Conservation (phyloP, 2,113 vertebrate species). For the Genyomyrus donnyi region DNA sequence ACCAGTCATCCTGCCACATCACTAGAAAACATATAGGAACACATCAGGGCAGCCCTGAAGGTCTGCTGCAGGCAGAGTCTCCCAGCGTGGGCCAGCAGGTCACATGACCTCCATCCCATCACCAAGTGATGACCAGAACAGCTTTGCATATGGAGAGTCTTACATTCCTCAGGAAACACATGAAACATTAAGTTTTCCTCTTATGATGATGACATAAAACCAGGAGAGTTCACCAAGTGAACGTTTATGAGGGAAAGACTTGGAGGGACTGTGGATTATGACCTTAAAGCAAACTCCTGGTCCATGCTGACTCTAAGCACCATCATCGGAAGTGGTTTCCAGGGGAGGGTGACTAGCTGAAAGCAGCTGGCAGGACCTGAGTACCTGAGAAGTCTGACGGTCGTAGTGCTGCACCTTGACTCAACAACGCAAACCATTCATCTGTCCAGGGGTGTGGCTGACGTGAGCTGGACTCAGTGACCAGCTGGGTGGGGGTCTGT, state of each 20-base stretch:
- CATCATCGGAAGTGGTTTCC: background rate
- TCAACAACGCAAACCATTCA: conserved; percentile 22
- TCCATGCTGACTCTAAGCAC: background rate
- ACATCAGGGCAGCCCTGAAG: background rate
- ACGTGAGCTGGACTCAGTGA: background rate
- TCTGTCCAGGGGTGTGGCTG: background rate
- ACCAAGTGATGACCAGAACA: background rate
- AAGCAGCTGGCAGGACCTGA: background rate
- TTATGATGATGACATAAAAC: background rate
- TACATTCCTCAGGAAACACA: background rate
- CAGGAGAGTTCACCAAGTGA: background rate
- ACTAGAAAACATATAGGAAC: background rate
- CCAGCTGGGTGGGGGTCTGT: background rate
- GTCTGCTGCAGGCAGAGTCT: background rate
- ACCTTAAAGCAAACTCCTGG: background rate
- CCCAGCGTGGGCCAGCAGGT: background rate
- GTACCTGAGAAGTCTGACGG: conserved; percentile 4
- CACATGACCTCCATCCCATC: background rate
- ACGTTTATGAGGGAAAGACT: background rate
- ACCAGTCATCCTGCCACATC: background rate
- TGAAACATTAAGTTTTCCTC: background rate
- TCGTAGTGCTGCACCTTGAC: background rate
- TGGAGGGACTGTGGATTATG: background rate
- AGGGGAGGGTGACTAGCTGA: background rate
- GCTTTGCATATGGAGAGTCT: background rate